Conservation (phyloP, 2,113 vertebrate species). For the Blennius ocellaris region DNA sequence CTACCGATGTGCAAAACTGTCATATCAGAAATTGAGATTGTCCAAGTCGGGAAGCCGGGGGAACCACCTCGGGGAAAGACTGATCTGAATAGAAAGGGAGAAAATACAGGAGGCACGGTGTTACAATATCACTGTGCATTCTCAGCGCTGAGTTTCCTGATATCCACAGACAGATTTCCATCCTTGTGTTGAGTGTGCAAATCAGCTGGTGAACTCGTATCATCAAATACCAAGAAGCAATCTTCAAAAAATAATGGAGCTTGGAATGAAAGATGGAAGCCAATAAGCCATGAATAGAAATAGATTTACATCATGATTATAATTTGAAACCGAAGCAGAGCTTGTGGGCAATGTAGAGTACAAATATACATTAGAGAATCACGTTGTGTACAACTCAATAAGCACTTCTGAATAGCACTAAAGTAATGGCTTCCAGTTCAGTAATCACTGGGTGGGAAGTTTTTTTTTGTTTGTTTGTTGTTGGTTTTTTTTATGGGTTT, state of each 20-base stretch:
- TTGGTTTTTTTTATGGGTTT: no score
- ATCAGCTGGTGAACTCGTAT: slow-evolving; percentile 46
- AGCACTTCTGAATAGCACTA: slow-evolving; percentile 52
- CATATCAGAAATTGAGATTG: slow-evolving; percentile 29
- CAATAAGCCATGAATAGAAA: slow-evolving; percentile 76
- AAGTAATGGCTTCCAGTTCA: slow-evolving; percentile 58
- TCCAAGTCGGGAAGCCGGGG: not conserved
- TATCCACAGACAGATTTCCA: slow-evolving; percentile 23
- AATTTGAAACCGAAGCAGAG: slow-evolving; percentile 58
- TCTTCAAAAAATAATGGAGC: slow-evolving; percentile 75
- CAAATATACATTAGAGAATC: slow-evolving; percentile 77
- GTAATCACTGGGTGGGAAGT: slow-evolving; percentile 36
- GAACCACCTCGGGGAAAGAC: slow-evolving; percentile 3
- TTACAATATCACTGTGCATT: not conserved
- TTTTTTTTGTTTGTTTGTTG: not conserved
- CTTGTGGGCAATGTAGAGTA: slow-evolving; percentile 77
- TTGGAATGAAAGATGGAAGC: slow-evolving; percentile 74
- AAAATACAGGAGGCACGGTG: slow-evolving; percentile 27
- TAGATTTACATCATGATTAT: slow-evolving; percentile 67
- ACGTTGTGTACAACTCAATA: slow-evolving; percentile 53
- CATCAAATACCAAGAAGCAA: slow-evolving; percentile 63
- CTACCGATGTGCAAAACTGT: slow-evolving; percentile 20
- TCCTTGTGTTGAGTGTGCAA: slow-evolving; percentile 28
- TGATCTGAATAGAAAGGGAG: slow-evolving; percentile 9
- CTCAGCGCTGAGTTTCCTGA: slow-evolving; percentile 10